phyloP scores from a whole-genome alignment of 2,113 vertebrate genomes.

The Urocolius indicus region DNA sequence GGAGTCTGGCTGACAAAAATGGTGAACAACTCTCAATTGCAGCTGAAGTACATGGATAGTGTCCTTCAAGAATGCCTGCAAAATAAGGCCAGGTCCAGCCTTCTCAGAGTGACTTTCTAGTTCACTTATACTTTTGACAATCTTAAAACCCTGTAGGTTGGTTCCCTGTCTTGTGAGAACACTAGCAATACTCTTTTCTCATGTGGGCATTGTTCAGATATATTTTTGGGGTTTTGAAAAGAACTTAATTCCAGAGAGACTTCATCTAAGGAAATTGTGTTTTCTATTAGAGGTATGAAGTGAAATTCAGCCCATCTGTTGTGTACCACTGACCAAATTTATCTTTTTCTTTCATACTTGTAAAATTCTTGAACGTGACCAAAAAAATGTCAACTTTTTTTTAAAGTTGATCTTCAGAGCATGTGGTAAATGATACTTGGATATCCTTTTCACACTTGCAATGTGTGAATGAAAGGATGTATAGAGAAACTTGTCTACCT shows the following conservation, averaged over 20 bases:
- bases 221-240: neutral
- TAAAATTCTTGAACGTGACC: conserved; percentile 33
- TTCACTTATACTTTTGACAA: neutral
- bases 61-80: neutral
- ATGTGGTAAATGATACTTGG: neutral
- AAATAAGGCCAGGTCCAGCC: neutral
- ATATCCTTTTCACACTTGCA: neutral
- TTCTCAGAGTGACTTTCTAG: neutral
- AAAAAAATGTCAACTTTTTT: neutral
- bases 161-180: neutral
- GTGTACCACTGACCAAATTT: conserved; percentile 12
- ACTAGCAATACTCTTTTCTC: neutral
- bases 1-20: neutral
- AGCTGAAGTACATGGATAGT: neutral
- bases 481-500: neutral
- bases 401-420: conserved; percentile 11
- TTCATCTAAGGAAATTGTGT: neutral
- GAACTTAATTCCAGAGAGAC: neutral
- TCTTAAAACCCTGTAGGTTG: neutral
- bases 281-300: conserved; percentile 18
- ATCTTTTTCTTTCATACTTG: conserved; percentile 42
- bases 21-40: neutral
- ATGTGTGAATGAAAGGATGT: conserved; percentile 29
- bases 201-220: neutral
- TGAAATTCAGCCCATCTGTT: conserved; percentile 37